Evolutionary conservation across 2,888 invertebrate species (phyloP).

Genomic region (Druceiella hillmani): DNA sequence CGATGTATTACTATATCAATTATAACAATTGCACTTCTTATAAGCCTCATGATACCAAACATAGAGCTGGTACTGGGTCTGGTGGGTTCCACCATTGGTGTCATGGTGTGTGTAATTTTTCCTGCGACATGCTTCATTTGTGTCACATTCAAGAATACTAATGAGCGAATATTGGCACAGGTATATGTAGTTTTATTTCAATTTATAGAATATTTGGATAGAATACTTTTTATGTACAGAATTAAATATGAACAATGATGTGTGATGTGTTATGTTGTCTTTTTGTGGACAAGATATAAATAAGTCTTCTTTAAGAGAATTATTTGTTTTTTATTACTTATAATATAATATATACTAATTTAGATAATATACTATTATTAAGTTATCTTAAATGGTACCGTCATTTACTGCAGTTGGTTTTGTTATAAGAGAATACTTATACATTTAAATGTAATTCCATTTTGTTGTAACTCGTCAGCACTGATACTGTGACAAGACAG

Average conservation of each 20-base stretch:
- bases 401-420: too few relatives aligned
- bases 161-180: conserved; percentile 78
- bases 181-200: conserved; percentile 33
- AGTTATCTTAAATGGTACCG: too few relatives aligned
- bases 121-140: conserved; percentile 87
- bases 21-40: conserved; percentile 66
- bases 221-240: background rate
- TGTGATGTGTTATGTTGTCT: conserved; percentile 8
- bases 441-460: too few relatives aligned
- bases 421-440: too few relatives aligned
- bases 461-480: too few relatives aligned
- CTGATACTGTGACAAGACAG: too few relatives aligned
- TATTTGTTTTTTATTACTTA: conserved; percentile 3
- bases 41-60: conserved; percentile 86
- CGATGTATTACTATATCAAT: conserved; percentile 77
- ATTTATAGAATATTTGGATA: background rate
- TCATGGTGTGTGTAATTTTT: conserved; percentile 87
- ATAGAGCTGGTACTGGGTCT: conserved; percentile 92
- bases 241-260: background rate
- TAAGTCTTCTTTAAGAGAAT: conserved; percentile 4
- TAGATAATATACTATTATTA: too few relatives aligned
- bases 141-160: conserved; percentile 77
- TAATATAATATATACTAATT: too few relatives aligned
- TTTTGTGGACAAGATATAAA: background rate
- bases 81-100: conserved; percentile 93